These are phyloP conservation scores for Neolamprologus ventralis DNA, from an alignment of 2,113 vertebrate genomes.

Conservation along the genomic window DNA sequence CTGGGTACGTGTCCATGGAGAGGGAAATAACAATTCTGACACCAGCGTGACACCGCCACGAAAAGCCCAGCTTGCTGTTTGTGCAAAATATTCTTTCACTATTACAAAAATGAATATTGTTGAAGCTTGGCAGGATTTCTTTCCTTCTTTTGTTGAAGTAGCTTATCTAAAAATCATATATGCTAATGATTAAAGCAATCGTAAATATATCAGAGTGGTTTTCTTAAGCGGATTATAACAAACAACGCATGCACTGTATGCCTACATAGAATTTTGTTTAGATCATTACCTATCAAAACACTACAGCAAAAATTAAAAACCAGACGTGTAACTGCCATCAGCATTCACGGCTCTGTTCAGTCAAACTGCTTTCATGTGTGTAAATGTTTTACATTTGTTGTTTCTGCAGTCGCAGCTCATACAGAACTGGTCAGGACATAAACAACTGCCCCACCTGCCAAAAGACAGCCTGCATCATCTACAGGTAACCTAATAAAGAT, in stretches of 20 bases:
- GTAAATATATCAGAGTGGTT: neutral
- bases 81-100: neutral
- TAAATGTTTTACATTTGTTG: slow-evolving; percentile 26
- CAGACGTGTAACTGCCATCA: neutral
- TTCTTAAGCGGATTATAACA: neutral
- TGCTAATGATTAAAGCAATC: neutral
- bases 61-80: neutral
- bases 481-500: slow-evolving; percentile 80
- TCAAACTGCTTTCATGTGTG: neutral
- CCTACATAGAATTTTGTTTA: neutral
- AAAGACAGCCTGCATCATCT: slow-evolving; percentile 98
- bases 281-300: neutral
- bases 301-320: neutral
- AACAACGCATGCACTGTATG: neutral
- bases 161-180: neutral
- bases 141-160: neutral
- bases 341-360: neutral
- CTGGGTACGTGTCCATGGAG: neutral
- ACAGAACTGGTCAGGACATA: slow-evolving; percentile 96
- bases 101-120: neutral
- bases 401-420: slow-evolving; percentile 86
- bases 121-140: neutral
- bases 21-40: neutral
- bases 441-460: slow-evolving; percentile 97
- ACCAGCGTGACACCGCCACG: neutral